Base-by-base conservation (phyloP, 1,140 invertebrate species). In the Tetraneura akinire region DNA sequence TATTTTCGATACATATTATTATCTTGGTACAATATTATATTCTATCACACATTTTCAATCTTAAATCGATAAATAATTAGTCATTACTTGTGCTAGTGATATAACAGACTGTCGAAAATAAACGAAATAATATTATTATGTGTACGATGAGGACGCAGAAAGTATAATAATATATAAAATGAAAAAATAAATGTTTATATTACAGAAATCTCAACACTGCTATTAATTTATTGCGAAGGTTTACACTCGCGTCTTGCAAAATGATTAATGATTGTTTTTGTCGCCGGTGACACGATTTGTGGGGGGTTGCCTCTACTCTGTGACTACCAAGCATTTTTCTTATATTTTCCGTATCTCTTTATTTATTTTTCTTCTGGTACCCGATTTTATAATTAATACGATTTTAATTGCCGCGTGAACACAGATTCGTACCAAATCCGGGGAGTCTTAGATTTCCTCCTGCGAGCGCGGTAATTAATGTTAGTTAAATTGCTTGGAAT, bases 351-450 rank as follows among this genome's bases (percentile, higher is more conserved):
- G 10, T 8, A 16, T n/a, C 13, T 13, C 1, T 16, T 1, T 9
- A 29, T 42, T 21, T 68, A 16, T 47, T 42, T 64, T 64, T 66
- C 16, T 70, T 47, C 16, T 9, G 10, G 1, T 9, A 6, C 60
- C 6, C 18, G 9, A 42, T 64, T 11, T 64, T 10, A 13, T 64
- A 64, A 64, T 37, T 64, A 64, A 64, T 64, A 64, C 60, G 60
- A 16, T 64, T 64, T 64, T 64, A 64, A 64, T 37, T 29, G 32
- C 32, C 32, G 32, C 32, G 32, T 8, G 32, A 37, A 37, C 32
- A 29, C 14, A n/a, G 14, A 37, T 32, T n/a, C 16, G 16, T 18
- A 21, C 23, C 6, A 60, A 26, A 29, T 42, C 29, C 29, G 1
- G 26, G 8, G 18, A 10, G 9, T 10, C 10, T 66, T 21, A 5